A percentile compares a stretch with the other conserved stretches of the same genome.
Conservation (phyloP, 2,797 vertebrate genomes). For the Clamator glandarius region DNA sequence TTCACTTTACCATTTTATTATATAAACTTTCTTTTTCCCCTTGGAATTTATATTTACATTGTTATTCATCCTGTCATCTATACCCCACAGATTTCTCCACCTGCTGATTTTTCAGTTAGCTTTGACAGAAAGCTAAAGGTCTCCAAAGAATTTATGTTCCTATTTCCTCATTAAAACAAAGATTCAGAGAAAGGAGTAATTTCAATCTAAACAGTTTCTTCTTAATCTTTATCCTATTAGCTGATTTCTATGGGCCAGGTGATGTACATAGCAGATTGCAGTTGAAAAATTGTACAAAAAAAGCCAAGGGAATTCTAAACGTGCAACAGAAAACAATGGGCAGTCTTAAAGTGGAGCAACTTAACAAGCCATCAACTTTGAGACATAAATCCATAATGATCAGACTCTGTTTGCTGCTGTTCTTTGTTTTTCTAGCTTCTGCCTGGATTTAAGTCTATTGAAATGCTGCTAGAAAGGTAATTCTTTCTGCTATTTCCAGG, state of each 20-base stretch:
- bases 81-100: background rate
- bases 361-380: background rate
- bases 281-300: background rate
- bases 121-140: slow-evolving; percentile 14
- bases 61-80: background rate
- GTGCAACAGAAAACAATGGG: background rate
- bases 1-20: background rate
- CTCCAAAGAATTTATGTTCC: background rate
- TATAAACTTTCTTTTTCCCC: background rate
- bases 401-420: background rate
- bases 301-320: background rate
- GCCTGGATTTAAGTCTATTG: background rate
- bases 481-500: background rate
- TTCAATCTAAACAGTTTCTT: background rate
- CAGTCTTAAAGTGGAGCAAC: background rate
- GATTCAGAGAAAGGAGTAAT: background rate
- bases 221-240: slow-evolving; percentile 11
- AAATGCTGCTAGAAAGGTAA: background rate
- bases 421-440: background rate
- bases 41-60: slow-evolving; percentile 3
- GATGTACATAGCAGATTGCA: background rate
- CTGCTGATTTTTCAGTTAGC: slow-evolving; percentile 3
- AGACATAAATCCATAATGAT: background rate
- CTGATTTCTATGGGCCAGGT: background rate
- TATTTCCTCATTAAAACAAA: background rate